These are phyloP conservation scores for Hippocampus kuda DNA, from an alignment of 2,797 vertebrate species.

Conservation along the genomic window DNA sequence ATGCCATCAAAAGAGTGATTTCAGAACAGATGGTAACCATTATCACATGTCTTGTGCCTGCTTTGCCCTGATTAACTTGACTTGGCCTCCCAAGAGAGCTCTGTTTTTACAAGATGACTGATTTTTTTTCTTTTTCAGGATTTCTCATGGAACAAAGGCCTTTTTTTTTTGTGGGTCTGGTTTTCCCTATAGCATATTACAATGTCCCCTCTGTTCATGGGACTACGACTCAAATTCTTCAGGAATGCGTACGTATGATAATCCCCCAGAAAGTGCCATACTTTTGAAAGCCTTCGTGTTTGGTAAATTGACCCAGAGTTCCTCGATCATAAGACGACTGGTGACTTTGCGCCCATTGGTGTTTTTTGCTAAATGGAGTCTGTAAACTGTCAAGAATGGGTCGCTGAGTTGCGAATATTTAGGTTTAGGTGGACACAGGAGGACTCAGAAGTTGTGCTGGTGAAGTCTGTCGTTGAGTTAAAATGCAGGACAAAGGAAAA, in stretches of 20 bases:
- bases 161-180: constrained; percentile 32
- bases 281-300: constrained; percentile 43
- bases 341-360: constrained; percentile 51
- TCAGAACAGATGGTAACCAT: neutral
- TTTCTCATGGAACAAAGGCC: constrained; percentile 55
- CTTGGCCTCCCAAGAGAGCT: constrained; percentile 22
- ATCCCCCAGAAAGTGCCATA: constrained; percentile 40
- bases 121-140: constrained; percentile 35
- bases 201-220: constrained; percentile 56
- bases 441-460: constrained; percentile 30
- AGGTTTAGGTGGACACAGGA: constrained; percentile 38
- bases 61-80: constrained; percentile 26
- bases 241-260: constrained; percentile 59
- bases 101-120: constrained; percentile 27
- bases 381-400: constrained; percentile 63
- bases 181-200: constrained; percentile 45
- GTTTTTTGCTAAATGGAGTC: constrained; percentile 57
- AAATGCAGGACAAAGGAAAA: neutral
- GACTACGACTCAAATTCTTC: constrained; percentile 38
- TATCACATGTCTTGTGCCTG: constrained; percentile 6
- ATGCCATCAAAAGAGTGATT: constrained; percentile 3
- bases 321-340: constrained; percentile 29
- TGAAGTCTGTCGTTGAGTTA: constrained; percentile 2
- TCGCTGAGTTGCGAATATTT: constrained; percentile 63
- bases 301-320: constrained; percentile 33